phyloP scores from a whole-genome alignment of 2,888 invertebrate genomes.

The Leucozona laternaria region DNA sequence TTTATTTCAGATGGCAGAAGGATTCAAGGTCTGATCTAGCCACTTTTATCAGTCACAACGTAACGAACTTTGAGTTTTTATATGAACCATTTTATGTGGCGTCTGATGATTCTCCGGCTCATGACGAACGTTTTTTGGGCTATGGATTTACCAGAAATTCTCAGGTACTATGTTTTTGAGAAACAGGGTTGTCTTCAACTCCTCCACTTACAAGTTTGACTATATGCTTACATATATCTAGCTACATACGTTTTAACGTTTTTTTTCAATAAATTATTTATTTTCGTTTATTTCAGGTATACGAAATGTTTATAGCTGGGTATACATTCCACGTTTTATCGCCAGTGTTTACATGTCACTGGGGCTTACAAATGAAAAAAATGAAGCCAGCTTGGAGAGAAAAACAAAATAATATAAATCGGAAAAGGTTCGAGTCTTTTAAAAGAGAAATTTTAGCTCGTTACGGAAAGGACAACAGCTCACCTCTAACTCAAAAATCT shows the following conservation, averaged over 20 bases:
- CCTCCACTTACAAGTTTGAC: no score
- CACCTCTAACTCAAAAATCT: conserved; percentile 52
- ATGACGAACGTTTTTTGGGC: conserved; percentile 95
- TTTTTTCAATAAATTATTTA: no score
- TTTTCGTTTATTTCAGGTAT: conserved; percentile 86
- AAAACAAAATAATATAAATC: conserved; percentile 92
- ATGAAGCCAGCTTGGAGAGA: conserved; percentile 93
- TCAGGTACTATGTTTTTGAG: conserved; percentile 86
- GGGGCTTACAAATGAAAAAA: conserved; percentile 93
- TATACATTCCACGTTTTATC: conserved; percentile 94
- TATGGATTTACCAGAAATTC: conserved; percentile 97
- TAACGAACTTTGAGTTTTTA: conserved; percentile 92
- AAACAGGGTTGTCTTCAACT: not conserved
- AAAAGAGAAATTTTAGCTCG: conserved; percentile 92
- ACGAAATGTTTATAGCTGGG: conserved; percentile 95
- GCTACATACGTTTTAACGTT: no score
- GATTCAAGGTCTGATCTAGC: conserved; percentile 83
- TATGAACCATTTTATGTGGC: conserved; percentile 97
- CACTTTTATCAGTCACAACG: conserved; percentile 92
- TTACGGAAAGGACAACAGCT: conserved; percentile 83
- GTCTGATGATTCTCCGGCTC: conserved; percentile 91
- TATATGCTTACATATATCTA: no score
- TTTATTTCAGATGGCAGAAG: conserved; percentile 57
- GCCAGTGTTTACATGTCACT: conserved; percentile 94
- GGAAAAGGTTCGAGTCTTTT: conserved; percentile 92